Evolutionary conservation across 2,113 vertebrate genomes (phyloP), one percentile per base, ranked within the genome.

Genomic region (Rhagologus leucostigma): DNA sequence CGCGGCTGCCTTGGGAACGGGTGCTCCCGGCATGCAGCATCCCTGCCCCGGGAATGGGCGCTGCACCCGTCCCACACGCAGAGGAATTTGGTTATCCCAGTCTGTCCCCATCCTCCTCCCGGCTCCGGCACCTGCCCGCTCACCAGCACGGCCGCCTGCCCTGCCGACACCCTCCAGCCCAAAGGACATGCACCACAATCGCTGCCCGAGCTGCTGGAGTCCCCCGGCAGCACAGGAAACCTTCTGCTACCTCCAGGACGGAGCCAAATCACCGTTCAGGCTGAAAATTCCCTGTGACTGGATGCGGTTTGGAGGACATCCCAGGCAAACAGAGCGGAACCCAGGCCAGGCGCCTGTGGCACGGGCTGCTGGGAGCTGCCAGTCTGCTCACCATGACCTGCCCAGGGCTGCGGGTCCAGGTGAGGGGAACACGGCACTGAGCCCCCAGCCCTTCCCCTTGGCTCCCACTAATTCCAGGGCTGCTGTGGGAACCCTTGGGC

Each of bases 201-300:
- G 10, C 75, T 76, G 90, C 82, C 93, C 35, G 8, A 84, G 35
- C 76, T 35, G 89, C 89, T 49, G 64, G 59, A 80, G 89, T 17
- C 42, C 70, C 73, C 46, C 8, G 2, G 88, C 53, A 1, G 62
- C 14, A 1, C 35, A 0, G 67, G 76, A 64, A 94, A 63, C 94
- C 94, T 95, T 95, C 95, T 96, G 94, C 86, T 84, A 1, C 94
- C 75, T 85, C 27, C 63, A 30, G 83, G 86, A 80, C 3, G 3
- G 42, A 92, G 95, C 95, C 95, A 96, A 93, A 93, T 97, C 96
- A 86, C 59, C 50, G 2, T 0, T 94, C 90, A 93, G 85, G 92
- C 96, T 96, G 96, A 94, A 93, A 97, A 95, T 90, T 74, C 90
- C 82, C 88, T 70, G 71, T 90, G 96, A 93, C 96, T 89, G 86